Base-by-base conservation (phyloP, 2,113 vertebrate species). In the Hymenochirus boettgeri region DNA sequence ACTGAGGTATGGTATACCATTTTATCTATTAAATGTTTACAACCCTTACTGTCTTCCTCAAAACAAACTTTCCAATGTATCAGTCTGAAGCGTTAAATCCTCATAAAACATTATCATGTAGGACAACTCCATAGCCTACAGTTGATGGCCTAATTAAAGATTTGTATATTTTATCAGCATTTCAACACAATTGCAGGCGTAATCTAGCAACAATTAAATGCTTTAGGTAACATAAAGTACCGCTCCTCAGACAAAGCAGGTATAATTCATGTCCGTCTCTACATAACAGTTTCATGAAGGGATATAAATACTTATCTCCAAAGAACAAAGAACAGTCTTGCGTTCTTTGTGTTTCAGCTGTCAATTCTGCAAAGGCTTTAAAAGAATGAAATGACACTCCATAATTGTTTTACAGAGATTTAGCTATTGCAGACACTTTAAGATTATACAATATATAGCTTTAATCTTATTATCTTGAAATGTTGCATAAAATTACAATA, bases 281-380 rank as follows among this genome's bases (percentile, higher is more conserved):
- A 59, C 51, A 64, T 19, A 23, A 24, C 12, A 12, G 33, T 55
- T 55, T 64, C 37, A 54, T 55, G 46, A 59, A 52, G 56, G 46
- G 50, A n/a, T 58, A 67, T 67, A 67, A 59, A 67, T 59, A 67
- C 56, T 67, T 67, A 67, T 67, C 64, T 67, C 37, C 19, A 39
- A 39, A 67, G 33, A 52, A 67, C 64, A 67, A 67, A 67, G 64
- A 58, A 31, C 64, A 59, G 64, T 67, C 47, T 17, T 67, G 64
- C 50, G 29, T 19, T 24, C 56, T 67, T 67, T 67, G 46, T 67
- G 13, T 53, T 59, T 46, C 8, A 24, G 31, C 56, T 59, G 64
- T 67, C 47, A 67, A 47, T 25, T 2, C 56, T 17, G n/a, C 23
- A 51, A 39, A 21, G 46, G 46, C 64, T 58, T 23, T 23, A 9